Evolutionary conservation across 2,113 vertebrate species (phyloP).

Genomic region (Canis aureus): DNA sequence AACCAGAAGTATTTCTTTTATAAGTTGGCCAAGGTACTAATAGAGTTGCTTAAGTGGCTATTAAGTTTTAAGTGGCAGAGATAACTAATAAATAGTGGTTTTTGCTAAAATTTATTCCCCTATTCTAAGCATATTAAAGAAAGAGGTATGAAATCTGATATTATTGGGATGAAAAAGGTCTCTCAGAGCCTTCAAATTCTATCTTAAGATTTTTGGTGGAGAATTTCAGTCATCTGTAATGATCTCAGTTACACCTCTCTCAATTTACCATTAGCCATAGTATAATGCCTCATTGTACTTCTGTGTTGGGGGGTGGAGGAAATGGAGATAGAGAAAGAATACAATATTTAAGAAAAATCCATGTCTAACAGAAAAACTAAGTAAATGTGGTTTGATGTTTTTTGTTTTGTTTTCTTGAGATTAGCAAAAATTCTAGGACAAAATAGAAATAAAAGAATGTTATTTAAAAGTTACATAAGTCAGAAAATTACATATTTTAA

Average conservation of each 20-base stretch:
- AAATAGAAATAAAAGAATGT: not conserved
- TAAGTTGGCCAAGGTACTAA: not conserved
- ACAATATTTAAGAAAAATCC: constrained; percentile 40
- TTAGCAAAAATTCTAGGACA: constrained; percentile 11
- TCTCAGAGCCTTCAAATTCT: not conserved
- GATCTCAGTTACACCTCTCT: not conserved
- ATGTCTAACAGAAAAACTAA: constrained; percentile 8
- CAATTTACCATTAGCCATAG: not conserved
- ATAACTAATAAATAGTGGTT: not conserved
- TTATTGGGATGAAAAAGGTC: not conserved
- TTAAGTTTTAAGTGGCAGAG: not conserved
- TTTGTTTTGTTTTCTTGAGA: not conserved
- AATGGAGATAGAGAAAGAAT: not conserved
- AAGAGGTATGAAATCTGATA: not conserved
- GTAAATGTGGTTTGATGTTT: not conserved
- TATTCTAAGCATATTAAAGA: not conserved
- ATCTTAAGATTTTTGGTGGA: not conserved
- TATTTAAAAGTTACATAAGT: not conserved
- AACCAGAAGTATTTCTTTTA: not conserved
- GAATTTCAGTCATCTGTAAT: not conserved
- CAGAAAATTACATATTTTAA: not conserved
- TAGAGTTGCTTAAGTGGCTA: not conserved
- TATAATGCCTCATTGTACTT: not conserved
- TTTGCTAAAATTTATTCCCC: constrained; percentile 6
- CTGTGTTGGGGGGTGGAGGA: not conserved